Evolutionary conservation across 2,797 vertebrate genomes (phyloP), one percentile per base, ranked within the genome.

Genomic region (Diglossa cyanea): DNA sequence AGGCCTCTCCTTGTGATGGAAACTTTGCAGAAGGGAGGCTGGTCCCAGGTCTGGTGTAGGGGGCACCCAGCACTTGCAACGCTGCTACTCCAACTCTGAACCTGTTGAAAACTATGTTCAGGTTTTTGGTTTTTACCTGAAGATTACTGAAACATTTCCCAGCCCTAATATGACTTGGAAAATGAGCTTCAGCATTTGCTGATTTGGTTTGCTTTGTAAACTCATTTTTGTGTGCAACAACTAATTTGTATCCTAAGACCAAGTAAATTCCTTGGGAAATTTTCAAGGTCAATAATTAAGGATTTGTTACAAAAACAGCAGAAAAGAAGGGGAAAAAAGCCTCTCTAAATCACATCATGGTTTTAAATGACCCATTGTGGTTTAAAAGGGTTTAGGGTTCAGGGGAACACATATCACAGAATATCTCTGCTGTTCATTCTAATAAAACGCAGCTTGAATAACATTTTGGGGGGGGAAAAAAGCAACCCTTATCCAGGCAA

Each of bases 391-490:
- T 67, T 82, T 68, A 30, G 3, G 8, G 44, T 92, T 33, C 28
- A 71, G 31, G 12, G 25, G 20, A 50, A 89, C 11, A 48, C 3
- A 1, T 61, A 67, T 33, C 61, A 44, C 5, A 9, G 33, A 67
- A 40, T 62, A 39, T 25, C 28, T 68, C 54, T 91, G 70, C 44
- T 70, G 33, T 25, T 86, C 25, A 24, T 70, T 88, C 21, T 57
- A 57, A 63, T 40, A 60, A 84, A 91, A 54, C 2, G 1, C 13
- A 40, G 30, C 15, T 17, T 61, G 5, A 61, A 82, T 63, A 23
- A 35, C n/a, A n/a, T 42, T 81, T 60, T 35, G 20, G 2, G 1
- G 7, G 4, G 2, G 7, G 2, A 7, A 0, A 0, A 9, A 66
- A 5, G 1, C 13, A 37, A 58, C 3, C 24, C 10, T 74, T 61